Conservation (phyloP, 2,888 invertebrate species). For the Amiota mariae region DNA sequence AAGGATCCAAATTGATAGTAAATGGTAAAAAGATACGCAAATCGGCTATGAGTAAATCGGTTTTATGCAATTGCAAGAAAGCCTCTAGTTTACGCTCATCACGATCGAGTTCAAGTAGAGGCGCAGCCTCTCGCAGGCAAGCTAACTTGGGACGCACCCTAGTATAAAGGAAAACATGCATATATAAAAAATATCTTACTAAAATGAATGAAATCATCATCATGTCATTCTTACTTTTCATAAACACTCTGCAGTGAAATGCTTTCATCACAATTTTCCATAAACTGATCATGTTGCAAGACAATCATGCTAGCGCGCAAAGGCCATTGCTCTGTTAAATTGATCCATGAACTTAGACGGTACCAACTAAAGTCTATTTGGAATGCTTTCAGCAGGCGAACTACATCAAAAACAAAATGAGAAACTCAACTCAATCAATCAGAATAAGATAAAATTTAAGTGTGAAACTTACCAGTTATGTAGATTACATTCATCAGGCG, state of each 20-base stretch:
- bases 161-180: slow-evolving; percentile 25
- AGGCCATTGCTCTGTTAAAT: slow-evolving; percentile 99
- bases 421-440: background rate
- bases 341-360: slow-evolving; percentile 97
- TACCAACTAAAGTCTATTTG: slow-evolving; percentile 99
- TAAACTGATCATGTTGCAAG: slow-evolving; percentile 91
- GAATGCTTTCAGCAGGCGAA: slow-evolving; percentile 96
- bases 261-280: slow-evolving; percentile 89
- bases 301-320: slow-evolving; percentile 98
- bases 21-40: slow-evolving; percentile 97
- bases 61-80: slow-evolving; percentile 90
- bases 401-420: slow-evolving; percentile 74
- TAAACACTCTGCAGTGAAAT: slow-evolving; percentile 91
- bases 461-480: slow-evolving; percentile 82
- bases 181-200: too few relatives aligned
- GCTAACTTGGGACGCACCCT: slow-evolving; percentile 89
- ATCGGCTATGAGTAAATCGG: slow-evolving; percentile 88
- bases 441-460: background rate
- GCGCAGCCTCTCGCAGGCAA: slow-evolving; percentile 88
- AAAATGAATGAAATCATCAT: background rate
- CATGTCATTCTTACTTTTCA: slow-evolving; percentile 83
- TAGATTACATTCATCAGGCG: slow-evolving; percentile 97
- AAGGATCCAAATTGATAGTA: slow-evolving; percentile 98
- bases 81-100: slow-evolving; percentile 96
- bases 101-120: slow-evolving; percentile 91